Evolutionary conservation across 2,888 invertebrate genomes (phyloP).

Genomic region (Acleris cristana): DNA sequence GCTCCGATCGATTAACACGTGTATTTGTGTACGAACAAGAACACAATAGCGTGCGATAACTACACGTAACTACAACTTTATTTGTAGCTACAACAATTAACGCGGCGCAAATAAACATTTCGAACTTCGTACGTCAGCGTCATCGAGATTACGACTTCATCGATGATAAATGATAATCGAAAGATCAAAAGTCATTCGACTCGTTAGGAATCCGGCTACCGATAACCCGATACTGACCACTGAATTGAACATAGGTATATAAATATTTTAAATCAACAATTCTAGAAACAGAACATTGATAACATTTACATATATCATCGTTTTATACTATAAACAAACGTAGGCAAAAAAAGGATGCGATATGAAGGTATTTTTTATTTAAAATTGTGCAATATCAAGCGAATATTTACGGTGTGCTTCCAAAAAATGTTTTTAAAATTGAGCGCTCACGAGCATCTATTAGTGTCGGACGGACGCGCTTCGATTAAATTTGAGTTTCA

Average conservation of each 20-base stretch:
- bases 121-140: slow-evolving; percentile 43
- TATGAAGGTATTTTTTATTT: slow-evolving; percentile 8
- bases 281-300: slow-evolving; percentile 7
- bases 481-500: slow-evolving; percentile 60
- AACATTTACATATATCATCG: slow-evolving; percentile 11
- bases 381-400: slow-evolving; percentile 21
- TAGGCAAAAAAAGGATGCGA: no score
- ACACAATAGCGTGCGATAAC: slow-evolving; percentile 60
- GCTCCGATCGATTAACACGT: slow-evolving; percentile 40
- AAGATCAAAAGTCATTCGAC: slow-evolving; percentile 20
- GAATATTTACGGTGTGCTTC: slow-evolving; percentile 38
- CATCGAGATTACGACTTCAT: slow-evolving; percentile 26
- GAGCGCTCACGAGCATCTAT: slow-evolving; percentile 55
- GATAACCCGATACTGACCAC: not conserved
- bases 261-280: slow-evolving; percentile 11
- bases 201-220: slow-evolving; percentile 6
- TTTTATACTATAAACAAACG: no score
- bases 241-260: slow-evolving; percentile 4
- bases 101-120: slow-evolving; percentile 58
- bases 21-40: slow-evolving; percentile 46
- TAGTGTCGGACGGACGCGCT: slow-evolving; percentile 58
- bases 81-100: slow-evolving; percentile 68
- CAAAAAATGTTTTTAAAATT: slow-evolving; percentile 54
- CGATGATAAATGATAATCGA: slow-evolving; percentile 15
- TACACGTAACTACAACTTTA: slow-evolving; percentile 59